Conservation (phyloP, 2,797 vertebrate species). For the Paratrypauchen microcephalus region DNA sequence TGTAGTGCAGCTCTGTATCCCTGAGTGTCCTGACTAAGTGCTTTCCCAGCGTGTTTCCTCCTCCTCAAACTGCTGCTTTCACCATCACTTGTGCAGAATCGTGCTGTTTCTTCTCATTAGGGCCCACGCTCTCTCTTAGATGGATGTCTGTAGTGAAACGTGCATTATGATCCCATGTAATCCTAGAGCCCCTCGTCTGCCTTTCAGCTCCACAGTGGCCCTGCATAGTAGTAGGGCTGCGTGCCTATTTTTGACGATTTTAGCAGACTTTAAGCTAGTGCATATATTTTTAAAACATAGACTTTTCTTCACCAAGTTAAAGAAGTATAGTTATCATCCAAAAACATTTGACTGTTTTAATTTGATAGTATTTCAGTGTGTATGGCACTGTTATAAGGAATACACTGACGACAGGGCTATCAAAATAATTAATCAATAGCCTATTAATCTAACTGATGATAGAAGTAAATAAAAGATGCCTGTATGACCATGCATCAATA, state of each 20-base stretch:
- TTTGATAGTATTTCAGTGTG: background rate
- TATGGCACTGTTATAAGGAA: too few species aligned
- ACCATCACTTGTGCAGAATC: conserved; percentile 41
- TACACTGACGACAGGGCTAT: too few species aligned
- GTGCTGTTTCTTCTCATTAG: conserved; percentile 64
- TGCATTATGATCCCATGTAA: conserved; percentile 61
- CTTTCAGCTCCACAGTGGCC: conserved; percentile 36
- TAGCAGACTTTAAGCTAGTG: conserved; percentile 76
- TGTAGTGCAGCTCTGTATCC: conserved; percentile 33
- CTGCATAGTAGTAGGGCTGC: conserved; percentile 29
- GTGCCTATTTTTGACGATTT: conserved; percentile 56
- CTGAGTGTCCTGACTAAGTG: conserved; percentile 51
- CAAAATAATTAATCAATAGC: too few species aligned
- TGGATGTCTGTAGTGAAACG: conserved; percentile 56
- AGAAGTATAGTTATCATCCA: conserved; percentile 13
- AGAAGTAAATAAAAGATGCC: too few species aligned
- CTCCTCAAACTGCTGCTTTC: conserved; percentile 56
- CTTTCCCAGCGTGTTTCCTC: conserved; percentile 44
- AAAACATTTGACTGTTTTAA: background rate
- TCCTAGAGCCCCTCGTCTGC: conserved; percentile 52
- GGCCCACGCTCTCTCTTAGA: conserved; percentile 59
- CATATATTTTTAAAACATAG: conserved; percentile 59
- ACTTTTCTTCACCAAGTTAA: conserved; percentile 39
- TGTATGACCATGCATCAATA: too few species aligned
- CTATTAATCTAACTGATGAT: too few species aligned